phyloP scores from a whole-genome alignment of 2,888 invertebrate species.

The Esperia sulphurella region DNA sequence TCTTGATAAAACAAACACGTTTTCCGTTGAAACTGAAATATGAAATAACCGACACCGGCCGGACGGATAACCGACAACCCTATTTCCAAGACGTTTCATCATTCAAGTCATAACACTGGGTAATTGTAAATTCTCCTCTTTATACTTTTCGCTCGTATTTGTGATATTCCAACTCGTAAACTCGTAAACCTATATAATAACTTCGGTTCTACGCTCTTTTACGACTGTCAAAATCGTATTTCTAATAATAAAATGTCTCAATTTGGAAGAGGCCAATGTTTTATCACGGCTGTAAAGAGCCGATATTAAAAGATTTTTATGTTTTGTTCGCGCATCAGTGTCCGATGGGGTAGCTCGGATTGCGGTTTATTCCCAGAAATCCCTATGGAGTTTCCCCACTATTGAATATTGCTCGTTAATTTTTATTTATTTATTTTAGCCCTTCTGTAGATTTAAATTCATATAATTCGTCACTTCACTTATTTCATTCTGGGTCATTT shows the following conservation, averaged over 20 bases:
- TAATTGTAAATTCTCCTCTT: constrained; percentile 21
- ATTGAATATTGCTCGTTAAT: no score
- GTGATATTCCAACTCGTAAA: constrained; percentile 65
- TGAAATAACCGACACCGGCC: no score
- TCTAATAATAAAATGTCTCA: constrained; percentile 77
- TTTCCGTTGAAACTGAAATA: not conserved
- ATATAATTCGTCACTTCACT: no score
- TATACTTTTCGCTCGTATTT: constrained; percentile 41
- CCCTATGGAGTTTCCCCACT: no score
- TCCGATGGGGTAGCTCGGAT: constrained; percentile 42
- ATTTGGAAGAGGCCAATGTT: constrained; percentile 68
- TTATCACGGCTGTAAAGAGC: constrained; percentile 64
- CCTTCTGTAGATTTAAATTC: no score
- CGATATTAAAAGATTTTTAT: constrained; percentile 58
- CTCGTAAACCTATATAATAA: constrained; percentile 71
- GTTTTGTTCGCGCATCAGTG: constrained; percentile 51
- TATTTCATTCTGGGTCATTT: no score
- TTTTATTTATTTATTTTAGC: no score
- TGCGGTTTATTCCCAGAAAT: constrained; percentile 15
- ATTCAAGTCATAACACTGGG: not conserved
- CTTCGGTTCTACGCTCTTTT: constrained; percentile 56
- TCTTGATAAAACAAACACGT: no score
- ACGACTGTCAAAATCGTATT: constrained; percentile 74
- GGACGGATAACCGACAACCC: not conserved
- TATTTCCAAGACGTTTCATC: constrained; percentile 1